These are phyloP conservation scores for Edolisoma coerulescens DNA, from an alignment of 2,113 vertebrate genomes.

Conservation along the genomic window DNA sequence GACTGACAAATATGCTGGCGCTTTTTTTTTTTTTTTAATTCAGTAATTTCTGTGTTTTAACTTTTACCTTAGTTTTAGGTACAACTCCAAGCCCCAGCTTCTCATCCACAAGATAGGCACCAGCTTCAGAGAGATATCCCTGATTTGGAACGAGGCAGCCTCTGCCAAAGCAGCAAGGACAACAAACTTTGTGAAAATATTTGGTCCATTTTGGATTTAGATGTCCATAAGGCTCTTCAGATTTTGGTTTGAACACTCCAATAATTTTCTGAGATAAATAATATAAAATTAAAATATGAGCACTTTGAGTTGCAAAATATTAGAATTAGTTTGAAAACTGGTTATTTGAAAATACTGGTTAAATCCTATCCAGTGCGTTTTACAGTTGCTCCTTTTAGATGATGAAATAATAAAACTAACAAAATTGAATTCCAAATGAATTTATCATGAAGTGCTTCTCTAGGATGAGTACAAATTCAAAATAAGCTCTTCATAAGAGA, in stretches of 20 bases:
- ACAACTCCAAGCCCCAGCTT: constrained; percentile 90
- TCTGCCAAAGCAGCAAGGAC: constrained; percentile 96
- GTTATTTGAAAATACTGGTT: background rate
- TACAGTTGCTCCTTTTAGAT: background rate
- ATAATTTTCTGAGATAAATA: constrained; percentile 80
- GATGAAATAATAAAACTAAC: background rate
- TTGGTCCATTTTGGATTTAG: constrained; percentile 99
- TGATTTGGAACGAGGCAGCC: constrained; percentile 96
- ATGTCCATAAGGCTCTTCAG: constrained; percentile 97
- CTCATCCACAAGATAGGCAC: constrained; percentile 90
- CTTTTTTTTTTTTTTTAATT: background rate
- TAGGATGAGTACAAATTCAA: background rate
- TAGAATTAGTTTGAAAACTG: background rate
- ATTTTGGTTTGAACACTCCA: constrained; percentile 98
- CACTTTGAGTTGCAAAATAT: background rate
- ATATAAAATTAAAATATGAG: background rate
- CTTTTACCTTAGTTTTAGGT: constrained; percentile 93
- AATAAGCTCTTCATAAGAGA: background rate
- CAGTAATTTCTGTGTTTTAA: background rate
- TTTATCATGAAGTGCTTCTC: background rate
- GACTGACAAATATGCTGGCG: background rate
- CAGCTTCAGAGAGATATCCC: constrained; percentile 95
- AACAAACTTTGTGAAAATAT: constrained; percentile 97
- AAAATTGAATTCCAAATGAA: background rate
- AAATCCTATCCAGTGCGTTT: background rate